Base-by-base conservation (phyloP, 2,113 vertebrate genomes). In the Zootoca vivipara region DNA sequence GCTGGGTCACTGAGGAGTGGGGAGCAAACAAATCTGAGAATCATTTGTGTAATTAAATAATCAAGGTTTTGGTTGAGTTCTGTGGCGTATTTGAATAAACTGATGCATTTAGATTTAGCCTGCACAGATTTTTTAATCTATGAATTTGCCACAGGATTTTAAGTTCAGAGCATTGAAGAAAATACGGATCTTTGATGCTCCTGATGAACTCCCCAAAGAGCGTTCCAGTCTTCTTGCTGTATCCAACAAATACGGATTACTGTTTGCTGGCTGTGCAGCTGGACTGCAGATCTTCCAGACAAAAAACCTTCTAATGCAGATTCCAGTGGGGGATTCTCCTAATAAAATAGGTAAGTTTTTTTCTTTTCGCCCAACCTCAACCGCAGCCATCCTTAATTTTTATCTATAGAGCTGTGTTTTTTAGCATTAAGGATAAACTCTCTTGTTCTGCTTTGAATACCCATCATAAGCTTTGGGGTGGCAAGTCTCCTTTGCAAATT, bases 121-220 rank as follows among this genome's bases (percentile, higher is more conserved):
- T 3, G 8, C 78, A 28, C 42, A 52, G 26, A 79, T 62, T 62
- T 56, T 58, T 18, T n/a, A 56, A 58, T 15, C 28, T 3, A 20
- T 58, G 46, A 2, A 15, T 64, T 13, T 62, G 33, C 79, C 52
- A 85, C 95, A 99, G 99, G 98, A 99, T 93, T 99, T 99, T 90
- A 98, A 99, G 91, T 99, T 99, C 94, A 97, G 97, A 87, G 98
- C 99, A 0, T 97, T 99, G 97, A 99, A 98, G 96, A 99, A 98
- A 90, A 94, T 98, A 3, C 97, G 97, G 16, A 95, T 99, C 74
- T 99, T 99, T 75, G 96, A 98, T 0, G 69, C 98, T 2, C 95
- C 97, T 0, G 96, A 96, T 0, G 97, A 98, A 7, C 80, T 99
- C 82, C 98, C 98, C 18, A 98, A 96, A 91, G 98, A 98, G 13